Evolutionary conservation across 92 coral and sea anemone genomes (phyloP).

Genomic region (Ricordea florida): DNA sequence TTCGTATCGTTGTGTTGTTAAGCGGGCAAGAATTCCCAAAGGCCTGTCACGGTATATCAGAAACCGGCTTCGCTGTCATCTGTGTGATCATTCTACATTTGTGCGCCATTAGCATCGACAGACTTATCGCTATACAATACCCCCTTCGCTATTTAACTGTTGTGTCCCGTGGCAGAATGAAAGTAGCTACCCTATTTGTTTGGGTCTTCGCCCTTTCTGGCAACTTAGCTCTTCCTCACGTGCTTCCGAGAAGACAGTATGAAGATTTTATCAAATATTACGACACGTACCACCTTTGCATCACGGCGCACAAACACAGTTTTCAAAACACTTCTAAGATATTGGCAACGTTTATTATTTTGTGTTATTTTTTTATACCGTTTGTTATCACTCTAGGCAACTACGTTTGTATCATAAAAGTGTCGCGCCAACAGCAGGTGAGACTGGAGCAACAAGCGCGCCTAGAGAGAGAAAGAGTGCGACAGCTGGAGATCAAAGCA

Average conservation of each 20-base stretch:
- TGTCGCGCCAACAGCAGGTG: conserved; percentile 45
- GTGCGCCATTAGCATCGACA: conserved; percentile 42
- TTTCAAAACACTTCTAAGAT: conserved; percentile 36
- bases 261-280: conserved; percentile 56
- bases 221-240: conserved; percentile 44
- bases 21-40: not conserved
- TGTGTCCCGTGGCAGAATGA: conserved; percentile 39
- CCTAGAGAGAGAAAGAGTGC: conserved; percentile 15
- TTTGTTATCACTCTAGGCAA: conserved; percentile 32
- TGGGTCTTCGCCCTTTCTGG: conserved; percentile 41
- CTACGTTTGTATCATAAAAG: conserved; percentile 59
- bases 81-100: conserved; percentile 60
- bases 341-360: conserved; percentile 27
- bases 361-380: conserved; percentile 37
- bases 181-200: not conserved
- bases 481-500: conserved; percentile 53
- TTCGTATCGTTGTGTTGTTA: conserved; percentile 24
- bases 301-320: not conserved
- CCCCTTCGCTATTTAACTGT: conserved; percentile 57
- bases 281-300: conserved; percentile 62
- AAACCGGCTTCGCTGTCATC: conserved; percentile 34
- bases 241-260: conserved; percentile 23
- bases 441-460: conserved; percentile 30
- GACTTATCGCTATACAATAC: conserved; percentile 53
- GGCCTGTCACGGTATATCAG: conserved; percentile 62